Percentiles rank a stretch among this genome's conserved stretches.
Conservation (phyloP, 35 echinoderm and acorn worm genomes). For the Lytechinus pictus region DNA sequence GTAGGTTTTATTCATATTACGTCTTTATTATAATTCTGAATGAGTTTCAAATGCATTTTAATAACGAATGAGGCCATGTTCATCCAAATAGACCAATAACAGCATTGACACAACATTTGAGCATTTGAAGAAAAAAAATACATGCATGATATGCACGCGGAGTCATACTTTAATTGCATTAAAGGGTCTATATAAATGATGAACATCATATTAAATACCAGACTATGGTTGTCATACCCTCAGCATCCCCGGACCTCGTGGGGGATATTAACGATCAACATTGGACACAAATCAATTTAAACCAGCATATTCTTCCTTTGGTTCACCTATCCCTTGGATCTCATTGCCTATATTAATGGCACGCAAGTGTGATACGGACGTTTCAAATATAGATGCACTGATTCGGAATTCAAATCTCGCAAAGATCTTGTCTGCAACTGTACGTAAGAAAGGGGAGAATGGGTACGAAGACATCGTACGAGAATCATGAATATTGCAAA, state of each 20-base stretch:
- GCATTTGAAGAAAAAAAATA: too few species aligned
- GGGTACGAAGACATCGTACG: background rate
- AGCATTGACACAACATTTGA: background rate
- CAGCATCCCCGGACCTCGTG: background rate
- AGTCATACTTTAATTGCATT: too few species aligned
- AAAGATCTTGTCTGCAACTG: background rate
- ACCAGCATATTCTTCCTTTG: background rate
- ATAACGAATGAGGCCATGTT: too few species aligned
- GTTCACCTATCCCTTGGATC: too few species aligned
- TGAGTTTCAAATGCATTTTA: too few species aligned
- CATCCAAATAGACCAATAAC: background rate
- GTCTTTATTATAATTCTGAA: too few species aligned
- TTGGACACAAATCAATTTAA: constrained; percentile 27
- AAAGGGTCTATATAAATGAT: background rate
- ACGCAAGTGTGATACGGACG: constrained; percentile 14
- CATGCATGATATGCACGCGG: too few species aligned
- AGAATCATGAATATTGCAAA: background rate
- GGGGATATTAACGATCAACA: constrained; percentile 6
- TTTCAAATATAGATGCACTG: background rate
- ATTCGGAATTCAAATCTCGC: background rate
- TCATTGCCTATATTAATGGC: background rate
- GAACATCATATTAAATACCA: background rate
- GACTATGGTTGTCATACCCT: background rate
- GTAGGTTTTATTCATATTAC: too few species aligned
- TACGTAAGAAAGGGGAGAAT: background rate